Conservation (phyloP, 2,888 invertebrate genomes). For the Candidula unifasciata region DNA sequence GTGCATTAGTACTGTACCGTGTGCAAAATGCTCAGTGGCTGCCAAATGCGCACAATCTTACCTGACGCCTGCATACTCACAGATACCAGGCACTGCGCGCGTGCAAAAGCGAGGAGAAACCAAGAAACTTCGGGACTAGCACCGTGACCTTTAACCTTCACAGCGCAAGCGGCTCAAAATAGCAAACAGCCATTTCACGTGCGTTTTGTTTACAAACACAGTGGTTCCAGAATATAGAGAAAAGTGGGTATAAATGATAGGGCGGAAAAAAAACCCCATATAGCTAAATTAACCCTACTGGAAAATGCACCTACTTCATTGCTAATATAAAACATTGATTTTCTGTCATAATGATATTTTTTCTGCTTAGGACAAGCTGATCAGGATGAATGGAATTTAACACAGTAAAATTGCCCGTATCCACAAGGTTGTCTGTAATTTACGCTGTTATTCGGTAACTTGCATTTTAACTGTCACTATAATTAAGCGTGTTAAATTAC, state of each 20-base stretch:
- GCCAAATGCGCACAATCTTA: slow-evolving; percentile 19
- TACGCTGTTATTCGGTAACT: too few relatives aligned
- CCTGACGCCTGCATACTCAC: background rate
- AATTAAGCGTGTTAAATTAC: too few relatives aligned
- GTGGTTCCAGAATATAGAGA: slow-evolving; percentile 11
- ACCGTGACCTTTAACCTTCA: slow-evolving; percentile 12
- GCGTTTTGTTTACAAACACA: slow-evolving; percentile 57
- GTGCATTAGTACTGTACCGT: background rate
- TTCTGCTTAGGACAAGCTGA: too few relatives aligned
- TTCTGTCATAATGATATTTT: too few relatives aligned
- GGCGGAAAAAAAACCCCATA: too few relatives aligned
- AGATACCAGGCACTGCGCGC: slow-evolving; percentile 3
- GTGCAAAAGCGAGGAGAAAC: slow-evolving; percentile 10
- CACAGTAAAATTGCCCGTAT: too few relatives aligned
- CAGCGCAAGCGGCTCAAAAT: slow-evolving; percentile 21
- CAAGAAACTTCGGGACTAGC: background rate
- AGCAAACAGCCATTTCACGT: slow-evolving; percentile 51
- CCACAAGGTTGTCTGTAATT: too few relatives aligned
- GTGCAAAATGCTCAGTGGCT: slow-evolving; percentile 47
- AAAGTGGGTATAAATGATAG: background rate
- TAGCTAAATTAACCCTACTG: background rate
- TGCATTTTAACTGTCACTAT: too few relatives aligned
- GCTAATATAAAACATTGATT: too few relatives aligned
- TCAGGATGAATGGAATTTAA: too few relatives aligned
- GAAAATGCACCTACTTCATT: background rate